Evolutionary conservation across 2,113 vertebrate genomes (phyloP).

Genomic region (Microcebus ravelobensis): DNA sequence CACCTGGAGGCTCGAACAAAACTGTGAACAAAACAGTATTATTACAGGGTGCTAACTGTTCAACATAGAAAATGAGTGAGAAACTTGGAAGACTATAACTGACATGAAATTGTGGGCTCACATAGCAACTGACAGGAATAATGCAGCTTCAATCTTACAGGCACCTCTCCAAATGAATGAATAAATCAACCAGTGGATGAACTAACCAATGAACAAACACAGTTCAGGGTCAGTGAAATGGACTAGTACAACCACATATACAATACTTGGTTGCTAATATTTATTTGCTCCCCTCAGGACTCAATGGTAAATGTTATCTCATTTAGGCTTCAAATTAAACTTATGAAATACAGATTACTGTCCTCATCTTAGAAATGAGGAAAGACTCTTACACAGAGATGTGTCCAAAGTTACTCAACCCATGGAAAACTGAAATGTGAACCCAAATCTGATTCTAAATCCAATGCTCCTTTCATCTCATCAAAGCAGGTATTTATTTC

Average conservation of each 20-base stretch:
- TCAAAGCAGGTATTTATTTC: not conserved
- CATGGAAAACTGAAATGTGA: not conserved
- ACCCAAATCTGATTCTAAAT: not conserved
- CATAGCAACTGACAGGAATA: not conserved
- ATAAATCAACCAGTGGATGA: not conserved
- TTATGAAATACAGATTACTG: not conserved
- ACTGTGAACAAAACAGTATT: not conserved
- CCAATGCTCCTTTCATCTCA: not conserved
- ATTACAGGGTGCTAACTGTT: not conserved
- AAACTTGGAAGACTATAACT: not conserved
- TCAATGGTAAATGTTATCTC: not conserved
- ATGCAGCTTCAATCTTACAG: not conserved
- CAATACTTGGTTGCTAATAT: not conserved
- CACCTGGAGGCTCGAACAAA: not conserved
- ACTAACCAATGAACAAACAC: conserved; percentile 11
- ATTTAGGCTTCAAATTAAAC: not conserved
- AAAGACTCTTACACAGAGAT: conserved; percentile 1
- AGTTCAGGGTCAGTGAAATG: not conserved
- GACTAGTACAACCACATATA: not conserved
- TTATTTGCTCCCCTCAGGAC: not conserved
- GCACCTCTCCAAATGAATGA: not conserved
- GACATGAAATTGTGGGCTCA: not conserved
- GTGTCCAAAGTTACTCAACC: not conserved
- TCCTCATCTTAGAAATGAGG: not conserved
- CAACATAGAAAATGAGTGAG: conserved; percentile 11